phyloP scores from a whole-genome alignment of 2,888 invertebrate genomes.

The Ophonus ardosiacus region DNA sequence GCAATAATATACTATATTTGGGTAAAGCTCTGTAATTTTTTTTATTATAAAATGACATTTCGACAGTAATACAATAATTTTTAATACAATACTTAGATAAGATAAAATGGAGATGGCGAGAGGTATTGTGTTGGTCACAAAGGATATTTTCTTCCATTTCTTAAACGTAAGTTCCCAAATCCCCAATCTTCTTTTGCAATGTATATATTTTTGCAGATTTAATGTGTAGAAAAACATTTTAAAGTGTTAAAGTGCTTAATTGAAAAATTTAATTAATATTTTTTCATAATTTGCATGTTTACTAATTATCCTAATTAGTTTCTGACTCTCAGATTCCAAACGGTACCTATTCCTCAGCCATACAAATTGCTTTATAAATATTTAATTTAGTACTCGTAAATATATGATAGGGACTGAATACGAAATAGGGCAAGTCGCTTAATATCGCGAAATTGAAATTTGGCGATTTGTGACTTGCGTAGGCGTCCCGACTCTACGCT shows the following conservation, averaged over 20 bases:
- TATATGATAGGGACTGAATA: constrained; percentile 8
- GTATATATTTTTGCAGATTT: not conserved
- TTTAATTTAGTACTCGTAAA: not conserved
- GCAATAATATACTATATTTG: too few relatives aligned
- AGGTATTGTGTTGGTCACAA: too few relatives aligned
- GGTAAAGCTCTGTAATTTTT: too few relatives aligned
- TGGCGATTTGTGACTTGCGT: not conserved
- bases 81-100: too few relatives aligned
- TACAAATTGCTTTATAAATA: constrained; percentile 21
- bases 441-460: constrained; percentile 32
- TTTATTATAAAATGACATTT: too few relatives aligned
- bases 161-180: too few relatives aligned
- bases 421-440: not conserved
- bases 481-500: constrained; percentile 3
- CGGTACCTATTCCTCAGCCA: not conserved
- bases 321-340: not conserved
- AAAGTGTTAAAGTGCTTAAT: not conserved
- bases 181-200: too few relatives aligned
- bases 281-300: not conserved
- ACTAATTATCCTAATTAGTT: not conserved
- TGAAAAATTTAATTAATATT: not conserved
- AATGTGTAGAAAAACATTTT: not conserved
- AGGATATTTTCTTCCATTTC: too few relatives aligned
- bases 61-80: too few relatives aligned
- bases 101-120: too few relatives aligned